Base-by-base conservation (phyloP, 2,113 vertebrate genomes). In the Eidolon helvum region DNA sequence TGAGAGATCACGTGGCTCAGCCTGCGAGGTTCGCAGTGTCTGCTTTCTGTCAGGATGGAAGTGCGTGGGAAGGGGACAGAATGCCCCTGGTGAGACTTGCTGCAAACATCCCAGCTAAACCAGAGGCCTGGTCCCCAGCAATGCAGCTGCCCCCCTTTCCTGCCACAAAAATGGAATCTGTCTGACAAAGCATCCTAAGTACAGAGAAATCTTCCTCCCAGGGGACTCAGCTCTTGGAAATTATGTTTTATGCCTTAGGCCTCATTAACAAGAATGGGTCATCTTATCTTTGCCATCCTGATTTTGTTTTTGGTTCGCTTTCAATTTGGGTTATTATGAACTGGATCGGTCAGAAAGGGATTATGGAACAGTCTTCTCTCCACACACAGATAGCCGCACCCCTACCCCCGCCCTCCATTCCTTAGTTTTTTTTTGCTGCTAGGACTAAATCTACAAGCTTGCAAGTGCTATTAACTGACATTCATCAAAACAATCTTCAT, bases 191-290 rank as follows among this genome's bases (percentile, higher is more conserved):
- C 82, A 91, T 82, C 38, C 24, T 83, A 82, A 91, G 68, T 68
- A 74, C 5, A 38, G 91, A 97, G 90, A 79, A 91, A 96, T 87
- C 69, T 69, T 89, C 87, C 87, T 68, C 89, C 8, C 30, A 79
- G 90, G 77, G 91, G 83, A 92, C 50, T 85, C 59, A 10, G 97
- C 12, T 94, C 88, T 66, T 91, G 71, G 79, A 74, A 97, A 84
- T 94, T 43, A 90, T 16, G 71, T 94, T 97, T 43, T 61, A 85
- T 75, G 89, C 95, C 94, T 96, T 95, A 40, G 59, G n/a, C 53
- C 96, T 94, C 91, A 96, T 97, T 96, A 97, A 94, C 88, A 93
- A 93, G 79, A 75, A 90, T 71, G 38, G 88, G 95, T 97, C 98
- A 94, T 75, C 88, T 84, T 84, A 90, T 87, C 48, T 59, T 45